A percentile compares a stretch with the other conserved stretches of the same genome.
These are phyloP conservation scores for Indri indri DNA, from an alignment of 2,113 vertebrate species.

Conservation along the genomic window DNA sequence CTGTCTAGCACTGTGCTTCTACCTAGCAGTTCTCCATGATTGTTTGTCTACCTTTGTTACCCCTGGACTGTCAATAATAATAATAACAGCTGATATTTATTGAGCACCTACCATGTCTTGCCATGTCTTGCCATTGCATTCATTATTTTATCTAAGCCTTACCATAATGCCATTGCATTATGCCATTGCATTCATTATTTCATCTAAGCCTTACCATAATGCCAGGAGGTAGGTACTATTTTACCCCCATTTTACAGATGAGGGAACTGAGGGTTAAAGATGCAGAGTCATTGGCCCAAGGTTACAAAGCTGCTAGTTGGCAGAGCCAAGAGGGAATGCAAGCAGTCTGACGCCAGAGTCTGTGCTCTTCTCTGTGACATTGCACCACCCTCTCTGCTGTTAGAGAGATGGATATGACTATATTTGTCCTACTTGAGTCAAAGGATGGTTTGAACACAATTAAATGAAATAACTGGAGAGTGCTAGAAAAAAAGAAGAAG, in stretches of 20 bases:
- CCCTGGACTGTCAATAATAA: neutral
- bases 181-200: too few relatives aligned
- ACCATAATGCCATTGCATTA: neutral
- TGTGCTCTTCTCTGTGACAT: neutral
- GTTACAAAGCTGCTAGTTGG: conserved; percentile 23
- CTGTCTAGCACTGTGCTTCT: neutral
- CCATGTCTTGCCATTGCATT: neutral
- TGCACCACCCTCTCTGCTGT: neutral
- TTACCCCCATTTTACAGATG: neutral
- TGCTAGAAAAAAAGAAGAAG: conserved; percentile 42
- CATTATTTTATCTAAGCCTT: neutral
- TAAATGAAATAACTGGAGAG: conserved; percentile 56
- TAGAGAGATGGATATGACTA: conserved; percentile 48
- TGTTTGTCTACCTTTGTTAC: neutral
- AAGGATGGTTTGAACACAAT: conserved; percentile 62
- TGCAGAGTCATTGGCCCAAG: neutral
- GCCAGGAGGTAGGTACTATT: neutral
- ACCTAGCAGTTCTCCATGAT: neutral
- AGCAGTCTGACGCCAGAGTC: conserved; percentile 25
- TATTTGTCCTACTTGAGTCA: conserved; percentile 70
- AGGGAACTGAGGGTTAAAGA: neutral
- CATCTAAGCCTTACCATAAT: too few relatives aligned
- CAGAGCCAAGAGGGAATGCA: neutral
- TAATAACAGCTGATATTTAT: neutral
- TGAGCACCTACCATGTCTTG: neutral